phyloP scores from a whole-genome alignment of 2,888 invertebrate species.

The Orthonychiurus folsomi region DNA sequence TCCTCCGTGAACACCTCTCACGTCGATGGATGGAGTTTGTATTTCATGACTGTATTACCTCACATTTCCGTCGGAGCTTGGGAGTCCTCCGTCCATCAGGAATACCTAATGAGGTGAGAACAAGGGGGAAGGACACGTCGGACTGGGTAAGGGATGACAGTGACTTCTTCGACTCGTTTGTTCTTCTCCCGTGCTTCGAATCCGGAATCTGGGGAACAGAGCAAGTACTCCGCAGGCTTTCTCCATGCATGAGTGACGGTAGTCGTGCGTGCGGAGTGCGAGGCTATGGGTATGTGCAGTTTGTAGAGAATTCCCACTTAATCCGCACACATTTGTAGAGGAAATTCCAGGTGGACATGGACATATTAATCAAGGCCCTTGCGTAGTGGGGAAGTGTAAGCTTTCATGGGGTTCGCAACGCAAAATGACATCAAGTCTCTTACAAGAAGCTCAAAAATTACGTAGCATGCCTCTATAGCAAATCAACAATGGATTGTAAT shows the following conservation, averaged over 20 bases:
- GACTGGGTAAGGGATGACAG: conserved; percentile 5
- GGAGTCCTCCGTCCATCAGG: conserved; percentile 6
- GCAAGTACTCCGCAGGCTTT: neutral
- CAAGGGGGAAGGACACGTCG: conserved; percentile 1
- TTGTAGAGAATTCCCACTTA: neutral
- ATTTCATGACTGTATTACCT: too few relatives aligned
- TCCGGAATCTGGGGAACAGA: neutral
- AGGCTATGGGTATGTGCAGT: too few relatives aligned
- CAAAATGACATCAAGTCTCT: neutral
- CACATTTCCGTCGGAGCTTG: too few relatives aligned
- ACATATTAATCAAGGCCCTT: neutral
- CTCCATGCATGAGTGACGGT: neutral
- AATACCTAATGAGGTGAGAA: conserved; percentile 13
- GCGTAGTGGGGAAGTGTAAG: too few relatives aligned
- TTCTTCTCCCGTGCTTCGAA: conserved; percentile 4
- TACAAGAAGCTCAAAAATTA: neutral
- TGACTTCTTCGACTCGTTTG: conserved; percentile 5
- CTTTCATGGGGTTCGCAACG: too few relatives aligned
- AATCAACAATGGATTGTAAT: too few relatives aligned
- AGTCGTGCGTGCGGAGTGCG: neutral
- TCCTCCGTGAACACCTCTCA: too few relatives aligned
- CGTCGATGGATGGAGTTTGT: too few relatives aligned
- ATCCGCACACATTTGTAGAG: neutral
- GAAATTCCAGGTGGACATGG: neutral
- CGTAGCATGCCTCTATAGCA: neutral